phyloP scores from a whole-genome alignment of 2,888 invertebrate species.

The Sepioteuthis lessoniana region DNA sequence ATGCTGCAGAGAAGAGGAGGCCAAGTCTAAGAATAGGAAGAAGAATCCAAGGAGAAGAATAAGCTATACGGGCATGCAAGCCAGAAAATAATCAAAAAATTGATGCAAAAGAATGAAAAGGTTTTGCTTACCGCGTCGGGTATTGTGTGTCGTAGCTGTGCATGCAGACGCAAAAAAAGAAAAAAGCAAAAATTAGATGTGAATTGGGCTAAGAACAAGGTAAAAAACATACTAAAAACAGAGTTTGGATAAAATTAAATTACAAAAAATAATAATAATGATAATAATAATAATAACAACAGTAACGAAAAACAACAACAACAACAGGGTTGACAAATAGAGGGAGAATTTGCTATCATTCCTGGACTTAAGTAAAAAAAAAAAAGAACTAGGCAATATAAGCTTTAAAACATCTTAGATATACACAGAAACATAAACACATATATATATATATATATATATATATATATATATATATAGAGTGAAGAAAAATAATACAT shows the following conservation, averaged over 20 bases:
- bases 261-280: conserved; percentile 25
- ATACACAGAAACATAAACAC: background rate
- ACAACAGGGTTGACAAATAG: conserved; percentile 36
- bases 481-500: background rate
- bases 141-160: conserved; percentile 45
- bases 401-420: background rate
- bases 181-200: conserved; percentile 47
- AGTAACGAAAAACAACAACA: conserved; percentile 15
- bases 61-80: conserved; percentile 1
- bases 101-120: conserved; percentile 41
- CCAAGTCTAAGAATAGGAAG: background rate
- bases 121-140: conserved; percentile 46
- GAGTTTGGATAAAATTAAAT: conserved; percentile 41
- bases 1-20: background rate
- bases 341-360: background rate
- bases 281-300: conserved; percentile 39
- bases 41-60: background rate
- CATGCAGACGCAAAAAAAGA: conserved; percentile 47
- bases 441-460: conserved; percentile 40
- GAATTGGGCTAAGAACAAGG: conserved; percentile 48
- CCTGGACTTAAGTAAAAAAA: background rate
- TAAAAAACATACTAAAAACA: conserved; percentile 39
- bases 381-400: background rate
- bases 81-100: conserved; percentile 6
- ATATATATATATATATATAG: background rate